These are phyloP conservation scores for Cloeon dipterum DNA, from an alignment of 2,888 invertebrate species.

Conservation along the genomic window DNA sequence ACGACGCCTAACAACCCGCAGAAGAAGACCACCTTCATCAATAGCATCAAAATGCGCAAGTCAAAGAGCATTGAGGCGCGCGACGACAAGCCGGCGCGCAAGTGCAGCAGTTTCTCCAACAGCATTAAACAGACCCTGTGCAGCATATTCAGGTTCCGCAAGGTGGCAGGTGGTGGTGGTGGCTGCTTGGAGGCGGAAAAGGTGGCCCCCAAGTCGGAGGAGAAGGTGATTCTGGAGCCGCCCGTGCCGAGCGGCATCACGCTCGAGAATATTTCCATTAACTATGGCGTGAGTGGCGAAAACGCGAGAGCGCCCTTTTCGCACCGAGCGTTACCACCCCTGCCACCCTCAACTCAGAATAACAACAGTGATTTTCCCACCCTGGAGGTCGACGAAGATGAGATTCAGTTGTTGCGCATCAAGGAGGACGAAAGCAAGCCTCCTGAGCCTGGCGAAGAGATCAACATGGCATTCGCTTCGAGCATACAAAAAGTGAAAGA, in stretches of 20 bases:
- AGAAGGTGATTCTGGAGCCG: constrained; percentile 12
- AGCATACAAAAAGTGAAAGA: constrained; percentile 87
- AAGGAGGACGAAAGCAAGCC: constrained; percentile 15
- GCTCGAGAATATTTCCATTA: no score
- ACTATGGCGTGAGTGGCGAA: no score
- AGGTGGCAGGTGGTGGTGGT: constrained; percentile 25
- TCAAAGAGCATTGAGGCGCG: constrained; percentile 17
- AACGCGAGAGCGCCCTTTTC: constrained; percentile 29
- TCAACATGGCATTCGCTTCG: constrained; percentile 61
- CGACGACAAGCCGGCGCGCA: background rate
- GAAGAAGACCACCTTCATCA: constrained; percentile 29
- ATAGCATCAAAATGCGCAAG: constrained; percentile 36
- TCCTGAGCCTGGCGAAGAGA: constrained; percentile 21
- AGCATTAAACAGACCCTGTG: constrained; percentile 67
- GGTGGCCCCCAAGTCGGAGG: constrained; percentile 16
- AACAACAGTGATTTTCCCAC: no score
- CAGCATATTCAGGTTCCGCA: constrained; percentile 54
- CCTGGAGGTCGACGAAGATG: constrained; percentile 7
- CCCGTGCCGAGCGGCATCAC: constrained; percentile 11
- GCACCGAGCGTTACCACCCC: constrained; percentile 39
- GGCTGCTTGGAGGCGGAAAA: constrained; percentile 18
- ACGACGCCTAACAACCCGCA: constrained; percentile 2
- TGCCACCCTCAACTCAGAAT: constrained; percentile 20
- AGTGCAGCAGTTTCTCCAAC: constrained; percentile 32
- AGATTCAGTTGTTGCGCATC: constrained; percentile 5